These are phyloP conservation scores for Amphiprion percula DNA, from an alignment of 2,113 vertebrate species.

Conservation along the genomic window DNA sequence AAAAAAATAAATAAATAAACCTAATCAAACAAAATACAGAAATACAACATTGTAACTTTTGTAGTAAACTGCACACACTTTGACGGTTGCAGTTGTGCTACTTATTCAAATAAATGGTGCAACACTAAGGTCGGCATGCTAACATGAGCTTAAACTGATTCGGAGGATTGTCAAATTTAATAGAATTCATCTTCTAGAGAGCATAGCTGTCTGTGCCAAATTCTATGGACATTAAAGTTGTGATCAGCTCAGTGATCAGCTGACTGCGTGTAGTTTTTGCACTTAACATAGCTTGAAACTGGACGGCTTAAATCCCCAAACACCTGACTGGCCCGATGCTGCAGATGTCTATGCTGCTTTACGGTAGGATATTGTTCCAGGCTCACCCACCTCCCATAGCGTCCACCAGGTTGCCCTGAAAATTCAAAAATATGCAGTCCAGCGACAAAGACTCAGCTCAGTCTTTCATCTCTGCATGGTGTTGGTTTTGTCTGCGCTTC, in stretches of 20 bases:
- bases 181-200: too few relatives aligned
- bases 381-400: not conserved
- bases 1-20: too few relatives aligned
- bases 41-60: too few relatives aligned
- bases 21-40: too few relatives aligned
- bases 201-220: too few relatives aligned
- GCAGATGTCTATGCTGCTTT: not conserved
- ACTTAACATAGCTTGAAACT: not conserved
- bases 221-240: too few relatives aligned
- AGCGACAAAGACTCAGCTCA: not conserved
- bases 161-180: too few relatives aligned
- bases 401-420: constrained; percentile 17
- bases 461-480: constrained; percentile 63
- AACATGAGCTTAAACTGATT: too few relatives aligned
- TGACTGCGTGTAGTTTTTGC: not conserved
- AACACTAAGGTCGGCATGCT: too few relatives aligned
- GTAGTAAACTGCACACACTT: too few relatives aligned
- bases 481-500: constrained; percentile 4
- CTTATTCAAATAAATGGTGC: too few relatives aligned
- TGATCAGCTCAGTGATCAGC: not conserved
- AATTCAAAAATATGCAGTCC: not conserved
- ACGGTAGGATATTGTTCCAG: not conserved
- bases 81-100: too few relatives aligned
- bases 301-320: not conserved
- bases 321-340: not conserved